These are phyloP conservation scores for Paelopatides confundens DNA, from an alignment of 53 echinoderm and acorn worm species.

Conservation along the genomic window DNA sequence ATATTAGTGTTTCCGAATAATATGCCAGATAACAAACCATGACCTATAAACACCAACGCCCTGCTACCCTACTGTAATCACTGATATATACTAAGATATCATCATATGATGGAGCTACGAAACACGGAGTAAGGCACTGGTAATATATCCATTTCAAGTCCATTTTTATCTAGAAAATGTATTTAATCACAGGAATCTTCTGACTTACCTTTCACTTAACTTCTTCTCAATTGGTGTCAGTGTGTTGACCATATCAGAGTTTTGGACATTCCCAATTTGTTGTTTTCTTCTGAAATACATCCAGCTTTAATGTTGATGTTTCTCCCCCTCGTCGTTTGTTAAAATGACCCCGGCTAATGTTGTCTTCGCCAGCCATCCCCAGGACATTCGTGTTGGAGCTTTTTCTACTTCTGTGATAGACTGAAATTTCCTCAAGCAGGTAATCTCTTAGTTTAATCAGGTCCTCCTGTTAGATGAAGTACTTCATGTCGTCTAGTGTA, in stretches of 20 bases:
- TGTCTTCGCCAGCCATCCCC: slow-evolving; percentile 3
- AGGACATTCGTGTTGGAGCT: background rate
- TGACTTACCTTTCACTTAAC: background rate
- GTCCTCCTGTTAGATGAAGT: slow-evolving; percentile 14
- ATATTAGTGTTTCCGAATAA: no score
- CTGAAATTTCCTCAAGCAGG: background rate
- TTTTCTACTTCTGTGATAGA: background rate
- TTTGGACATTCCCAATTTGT: background rate
- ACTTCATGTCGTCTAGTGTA: background rate
- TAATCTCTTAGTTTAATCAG: background rate
- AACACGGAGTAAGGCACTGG: no score
- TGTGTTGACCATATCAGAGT: background rate
- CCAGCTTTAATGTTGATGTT: background rate
- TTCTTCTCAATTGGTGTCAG: slow-evolving; percentile 5
- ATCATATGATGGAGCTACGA: no score
- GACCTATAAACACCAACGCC: no score
- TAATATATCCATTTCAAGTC: background rate
- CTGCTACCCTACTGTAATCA: no score
- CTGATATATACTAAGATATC: no score
- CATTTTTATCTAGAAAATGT: no score
- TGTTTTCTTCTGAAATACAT: background rate
- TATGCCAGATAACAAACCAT: no score
- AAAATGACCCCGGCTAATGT: background rate
- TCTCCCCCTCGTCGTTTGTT: background rate
- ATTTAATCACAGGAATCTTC: no score